Conservation (phyloP, 1,140 invertebrate genomes). For the Zaprionus africanus region DNA sequence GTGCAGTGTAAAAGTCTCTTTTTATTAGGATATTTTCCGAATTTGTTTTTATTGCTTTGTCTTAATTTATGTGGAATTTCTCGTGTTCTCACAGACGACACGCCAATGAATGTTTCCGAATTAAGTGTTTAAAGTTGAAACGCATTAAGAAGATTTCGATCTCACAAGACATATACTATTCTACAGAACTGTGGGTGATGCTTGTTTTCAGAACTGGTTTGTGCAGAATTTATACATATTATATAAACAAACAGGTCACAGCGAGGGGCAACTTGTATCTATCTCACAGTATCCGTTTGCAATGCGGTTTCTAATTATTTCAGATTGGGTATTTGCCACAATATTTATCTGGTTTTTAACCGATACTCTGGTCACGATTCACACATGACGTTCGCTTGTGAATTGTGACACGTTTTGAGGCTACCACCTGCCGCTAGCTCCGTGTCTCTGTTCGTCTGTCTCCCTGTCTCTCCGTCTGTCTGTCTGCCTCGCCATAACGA, state of each 20-base stretch:
- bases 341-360: slow-evolving; percentile 26
- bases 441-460: neutral
- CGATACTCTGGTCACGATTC: slow-evolving; percentile 48
- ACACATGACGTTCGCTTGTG: slow-evolving; percentile 45
- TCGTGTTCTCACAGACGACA: slow-evolving; percentile 3
- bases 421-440: slow-evolving; percentile 22
- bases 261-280: slow-evolving; percentile 33
- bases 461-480: slow-evolving; percentile 9
- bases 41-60: neutral
- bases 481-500: slow-evolving; percentile 9
- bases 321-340: slow-evolving; percentile 28
- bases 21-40: neutral
- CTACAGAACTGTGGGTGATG: slow-evolving; percentile 1
- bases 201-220: neutral
- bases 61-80: slow-evolving; percentile 16
- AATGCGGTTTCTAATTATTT: slow-evolving; percentile 17
- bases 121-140: neutral
- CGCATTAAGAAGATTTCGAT: slow-evolving; percentile 9
- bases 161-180: neutral
- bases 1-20: neutral
- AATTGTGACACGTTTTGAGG: slow-evolving; percentile 54
- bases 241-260: slow-evolving; percentile 12
- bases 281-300: slow-evolving; percentile 21
- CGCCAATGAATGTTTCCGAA: slow-evolving; percentile 15
- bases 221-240: neutral